Conservation (phyloP, 2,888 invertebrate genomes). For the Geophilus truncorum region DNA sequence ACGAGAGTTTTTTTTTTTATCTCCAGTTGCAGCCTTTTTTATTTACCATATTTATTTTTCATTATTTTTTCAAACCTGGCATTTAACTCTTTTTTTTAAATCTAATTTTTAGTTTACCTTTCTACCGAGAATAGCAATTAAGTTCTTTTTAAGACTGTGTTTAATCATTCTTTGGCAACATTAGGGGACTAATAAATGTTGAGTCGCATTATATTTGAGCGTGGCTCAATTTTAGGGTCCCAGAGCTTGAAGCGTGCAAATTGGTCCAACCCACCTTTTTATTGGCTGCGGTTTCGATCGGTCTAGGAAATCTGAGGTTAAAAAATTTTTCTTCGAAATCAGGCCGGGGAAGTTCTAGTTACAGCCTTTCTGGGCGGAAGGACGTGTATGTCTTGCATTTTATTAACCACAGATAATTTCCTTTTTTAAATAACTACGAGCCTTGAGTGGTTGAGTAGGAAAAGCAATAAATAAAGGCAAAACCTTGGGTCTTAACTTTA, state of each 20-base stretch:
- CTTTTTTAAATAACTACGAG: too few relatives aligned
- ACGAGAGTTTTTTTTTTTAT: not conserved
- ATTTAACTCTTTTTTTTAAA: not conserved
- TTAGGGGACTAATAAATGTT: not conserved
- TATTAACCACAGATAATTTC: not conserved
- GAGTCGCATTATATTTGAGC: not conserved
- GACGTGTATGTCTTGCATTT: not conserved
- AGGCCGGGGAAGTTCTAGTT: not conserved
- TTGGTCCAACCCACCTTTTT: slow-evolving; percentile 18
- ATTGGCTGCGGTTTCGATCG: slow-evolving; percentile 27
- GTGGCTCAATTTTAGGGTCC: slow-evolving; percentile 18
- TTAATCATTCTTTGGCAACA: not conserved
- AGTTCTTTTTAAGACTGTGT: not conserved
- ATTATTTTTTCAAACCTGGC: not conserved
- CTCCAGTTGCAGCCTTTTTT: not conserved
- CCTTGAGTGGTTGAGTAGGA: too few relatives aligned
- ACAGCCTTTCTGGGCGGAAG: too few relatives aligned
- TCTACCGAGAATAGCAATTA: not conserved
- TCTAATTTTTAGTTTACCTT: not conserved
- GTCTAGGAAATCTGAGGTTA: slow-evolving; percentile 13
- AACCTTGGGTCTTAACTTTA: too few relatives aligned
- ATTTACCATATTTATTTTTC: not conserved
- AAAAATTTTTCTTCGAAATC: not conserved
- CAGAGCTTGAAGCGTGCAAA: slow-evolving; percentile 27
- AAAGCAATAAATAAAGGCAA: too few relatives aligned